phyloP scores from a whole-genome alignment of 2,797 vertebrate species.

The Avahi laniger region DNA sequence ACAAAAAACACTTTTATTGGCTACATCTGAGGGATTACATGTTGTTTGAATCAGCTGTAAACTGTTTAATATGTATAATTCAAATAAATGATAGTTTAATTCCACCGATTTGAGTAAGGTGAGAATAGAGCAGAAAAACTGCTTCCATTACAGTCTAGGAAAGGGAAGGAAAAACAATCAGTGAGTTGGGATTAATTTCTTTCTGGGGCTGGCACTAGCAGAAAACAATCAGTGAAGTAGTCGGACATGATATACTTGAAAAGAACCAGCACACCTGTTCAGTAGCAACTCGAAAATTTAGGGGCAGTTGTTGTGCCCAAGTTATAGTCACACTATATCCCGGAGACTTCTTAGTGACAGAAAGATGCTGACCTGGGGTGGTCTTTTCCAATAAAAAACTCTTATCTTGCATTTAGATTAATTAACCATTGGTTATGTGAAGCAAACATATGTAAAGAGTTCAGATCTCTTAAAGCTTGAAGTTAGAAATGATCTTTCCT shows the following conservation, averaged over 20 bases:
- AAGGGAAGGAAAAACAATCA: background rate
- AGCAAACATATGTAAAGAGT: background rate
- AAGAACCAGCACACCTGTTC: background rate
- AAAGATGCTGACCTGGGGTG: background rate
- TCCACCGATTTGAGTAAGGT: background rate
- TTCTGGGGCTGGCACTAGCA: background rate
- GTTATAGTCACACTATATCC: background rate
- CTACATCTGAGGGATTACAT: background rate
- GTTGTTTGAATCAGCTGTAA: background rate
- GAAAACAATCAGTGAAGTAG: background rate
- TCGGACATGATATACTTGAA: background rate
- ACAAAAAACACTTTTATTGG: background rate
- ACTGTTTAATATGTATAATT: background rate
- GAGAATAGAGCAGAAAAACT: background rate
- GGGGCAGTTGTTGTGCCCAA: background rate
- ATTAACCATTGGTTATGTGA: background rate
- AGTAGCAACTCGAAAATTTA: background rate
- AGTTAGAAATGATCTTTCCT: background rate
- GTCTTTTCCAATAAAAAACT: background rate
- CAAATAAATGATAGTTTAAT: background rate
- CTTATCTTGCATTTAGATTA: background rate
- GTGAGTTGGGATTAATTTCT: background rate
- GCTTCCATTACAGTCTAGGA: background rate
- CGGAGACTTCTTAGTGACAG: background rate
- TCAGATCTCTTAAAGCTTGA: background rate